A percentile compares a stretch with the other conserved stretches of the same genome.
Conservation (phyloP, 2,797 vertebrate species). For the Semotilus atromaculatus region DNA sequence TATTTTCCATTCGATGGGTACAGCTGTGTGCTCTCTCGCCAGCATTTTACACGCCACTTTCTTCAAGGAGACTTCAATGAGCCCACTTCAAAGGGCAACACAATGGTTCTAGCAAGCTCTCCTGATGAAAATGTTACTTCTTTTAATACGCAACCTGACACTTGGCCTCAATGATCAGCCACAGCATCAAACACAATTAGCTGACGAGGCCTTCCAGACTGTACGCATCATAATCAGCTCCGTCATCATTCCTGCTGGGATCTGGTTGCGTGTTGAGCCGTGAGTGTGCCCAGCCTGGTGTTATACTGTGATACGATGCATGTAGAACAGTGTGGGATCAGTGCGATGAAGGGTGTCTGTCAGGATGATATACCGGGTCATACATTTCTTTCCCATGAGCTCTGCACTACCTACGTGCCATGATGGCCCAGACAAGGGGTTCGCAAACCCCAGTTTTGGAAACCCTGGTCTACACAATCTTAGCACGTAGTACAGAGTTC, state of each 20-base stretch:
- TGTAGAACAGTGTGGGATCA: conserved; percentile 60
- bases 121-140: conserved; percentile 68
- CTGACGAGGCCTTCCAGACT: conserved; percentile 62
- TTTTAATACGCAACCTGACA: conserved; percentile 69
- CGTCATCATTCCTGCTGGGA: conserved; percentile 38
- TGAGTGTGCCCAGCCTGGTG: conserved; percentile 45
- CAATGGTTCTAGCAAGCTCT: conserved; percentile 60
- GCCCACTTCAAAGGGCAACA: conserved; percentile 69
- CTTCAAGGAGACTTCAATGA: conserved; percentile 69
- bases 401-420: background rate
- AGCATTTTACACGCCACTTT: conserved; percentile 71
- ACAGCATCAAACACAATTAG: conserved; percentile 74
- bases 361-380: background rate
- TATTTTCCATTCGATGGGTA: conserved; percentile 63
- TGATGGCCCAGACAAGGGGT: background rate
- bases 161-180: conserved; percentile 62
- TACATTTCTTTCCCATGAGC: background rate
- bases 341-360: background rate
- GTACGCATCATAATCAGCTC: conserved; percentile 64
- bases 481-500: background rate
- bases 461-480: background rate
- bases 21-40: conserved; percentile 74
- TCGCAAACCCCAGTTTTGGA: background rate
- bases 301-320: conserved; percentile 32
- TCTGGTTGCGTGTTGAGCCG: conserved; percentile 24